Percentiles rank a stretch among this genome's conserved stretches.
Evolutionary conservation across 1,140 invertebrate species (phyloP).

Genomic region (Drosophila pandora): DNA sequence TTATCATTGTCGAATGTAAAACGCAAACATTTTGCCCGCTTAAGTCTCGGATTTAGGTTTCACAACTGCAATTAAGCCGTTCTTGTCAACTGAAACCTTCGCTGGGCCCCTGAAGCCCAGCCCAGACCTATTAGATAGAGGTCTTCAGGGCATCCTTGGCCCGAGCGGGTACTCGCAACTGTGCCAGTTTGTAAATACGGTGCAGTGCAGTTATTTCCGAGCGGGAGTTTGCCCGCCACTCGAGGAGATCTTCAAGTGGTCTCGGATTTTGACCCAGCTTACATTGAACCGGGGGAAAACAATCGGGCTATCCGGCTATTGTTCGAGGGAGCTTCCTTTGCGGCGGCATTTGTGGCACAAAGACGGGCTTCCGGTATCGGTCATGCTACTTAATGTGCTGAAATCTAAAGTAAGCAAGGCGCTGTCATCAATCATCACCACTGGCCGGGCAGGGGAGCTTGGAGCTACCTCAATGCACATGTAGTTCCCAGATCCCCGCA

Average conservation of each 20-base stretch:
- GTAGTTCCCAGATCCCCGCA: background rate
- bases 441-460: no score
- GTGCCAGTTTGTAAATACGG: slow-evolving; percentile 14
- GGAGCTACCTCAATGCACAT: slow-evolving; percentile 18
- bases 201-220: slow-evolving; percentile 33
- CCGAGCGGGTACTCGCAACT: slow-evolving; percentile 17
- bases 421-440: slow-evolving; percentile 32
- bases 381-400: slow-evolving; percentile 53
- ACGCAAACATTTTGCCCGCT: slow-evolving; percentile 14
- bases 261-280: slow-evolving; percentile 14
- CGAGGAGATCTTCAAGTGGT: slow-evolving; percentile 17
- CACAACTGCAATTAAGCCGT: slow-evolving; percentile 58
- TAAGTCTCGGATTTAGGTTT: slow-evolving; percentile 32
- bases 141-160: slow-evolving; percentile 66
- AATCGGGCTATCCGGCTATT: background rate
- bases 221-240: slow-evolving; percentile 41
- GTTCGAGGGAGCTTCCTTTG: slow-evolving; percentile 34
- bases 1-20: slow-evolving; percentile 35
- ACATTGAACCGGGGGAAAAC: slow-evolving; percentile 28
- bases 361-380: slow-evolving; percentile 52
- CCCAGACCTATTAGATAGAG: slow-evolving; percentile 66
- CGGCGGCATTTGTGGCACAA: slow-evolving; percentile 29
- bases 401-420: slow-evolving; percentile 47
- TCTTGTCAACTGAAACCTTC: slow-evolving; percentile 72
- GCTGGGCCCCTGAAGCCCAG: background rate